Base-by-base conservation (phyloP, 2,113 vertebrate species). In the Ochotona curzoniae region DNA sequence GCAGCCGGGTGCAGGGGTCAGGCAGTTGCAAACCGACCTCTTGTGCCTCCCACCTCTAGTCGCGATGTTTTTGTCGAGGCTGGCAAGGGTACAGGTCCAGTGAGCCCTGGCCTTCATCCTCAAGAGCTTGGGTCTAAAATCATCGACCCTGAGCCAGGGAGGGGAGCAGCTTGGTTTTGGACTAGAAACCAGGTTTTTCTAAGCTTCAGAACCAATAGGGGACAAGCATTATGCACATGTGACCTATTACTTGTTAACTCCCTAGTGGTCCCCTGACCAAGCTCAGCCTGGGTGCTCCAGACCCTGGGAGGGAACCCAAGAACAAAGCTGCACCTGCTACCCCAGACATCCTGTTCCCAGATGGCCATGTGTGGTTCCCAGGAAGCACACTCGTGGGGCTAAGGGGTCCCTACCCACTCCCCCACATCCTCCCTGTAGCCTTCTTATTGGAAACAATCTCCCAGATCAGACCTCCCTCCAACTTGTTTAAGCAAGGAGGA, bases 1-100 rank as follows among this genome's bases (percentile, higher is more conserved):
- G 67, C 8, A 8, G 20, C 35, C 0, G 28, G 6, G 11, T 79
- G 5, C 1, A 66, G 0, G 0, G 35, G 30, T n/a, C 0, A 8
- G 32, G 5, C n/a, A 0, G 4, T 6, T 3, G 0, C 38, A 2
- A 0, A 47, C 14, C 8, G 7, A 15, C 26, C 61, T 61, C 64
- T 17, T 57, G 0, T 11, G 61, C 54, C 64, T 71, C 30, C 8
- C n/a, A 7, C 8, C 7, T n/a, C 0, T 7, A 18, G 11, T 7
- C 12, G 12, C 0, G 38, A 44, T 44, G 38, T 6, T 44, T 12
- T 17, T 13, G 30, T 18, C 5, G 21, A 69, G 57, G 38, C 49
- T 13, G 38, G 0, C 0, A 17, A 57, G 23, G 10, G n/a, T 30
- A 2, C 38, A 20, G 23, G 2, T 9, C 4, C n/a, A 21, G 8